A percentile compares a stretch with the other conserved stretches of the same genome.
phyloP scores from a whole-genome alignment of 2,888 invertebrate species.

The Zygaena filipendulae region DNA sequence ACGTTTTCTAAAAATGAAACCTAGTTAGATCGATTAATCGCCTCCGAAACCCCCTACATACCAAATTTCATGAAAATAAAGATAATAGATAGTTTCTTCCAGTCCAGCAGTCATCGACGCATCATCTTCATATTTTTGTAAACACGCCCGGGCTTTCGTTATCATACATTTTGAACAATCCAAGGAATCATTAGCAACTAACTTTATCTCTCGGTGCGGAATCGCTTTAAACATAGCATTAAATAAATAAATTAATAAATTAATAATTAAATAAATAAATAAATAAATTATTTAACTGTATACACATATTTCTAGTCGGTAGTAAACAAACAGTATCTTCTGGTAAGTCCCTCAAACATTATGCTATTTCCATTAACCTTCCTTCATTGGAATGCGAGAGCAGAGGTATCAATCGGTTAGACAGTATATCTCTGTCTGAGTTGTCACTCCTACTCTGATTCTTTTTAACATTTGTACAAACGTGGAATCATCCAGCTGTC shows the following conservation, averaged over 20 bases:
- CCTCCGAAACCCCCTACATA: too few relatives aligned
- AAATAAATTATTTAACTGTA: constrained; percentile 7
- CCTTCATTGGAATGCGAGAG: constrained; percentile 6
- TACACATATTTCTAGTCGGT: constrained; percentile 7
- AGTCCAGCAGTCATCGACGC: constrained; percentile 12
- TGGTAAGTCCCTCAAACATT: constrained; percentile 2
- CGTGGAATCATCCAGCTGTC: constrained; percentile 1
- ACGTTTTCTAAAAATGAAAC: too few relatives aligned
- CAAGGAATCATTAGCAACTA: constrained; percentile 8
- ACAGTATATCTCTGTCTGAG: constrained; percentile 4
- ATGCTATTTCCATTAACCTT: constrained; percentile 5
- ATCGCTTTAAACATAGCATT: constrained; percentile 2
- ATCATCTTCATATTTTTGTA: constrained; percentile 9
- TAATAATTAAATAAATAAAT: too few relatives aligned
- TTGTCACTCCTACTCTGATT: constrained; percentile 5
- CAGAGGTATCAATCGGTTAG: constrained; percentile 2
- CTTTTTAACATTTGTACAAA: constrained; percentile 1
- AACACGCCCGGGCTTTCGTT: constrained; percentile 8
- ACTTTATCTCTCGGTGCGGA: constrained; percentile 4
- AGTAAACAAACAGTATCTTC: constrained; percentile 7
- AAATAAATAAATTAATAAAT: too few relatives aligned
- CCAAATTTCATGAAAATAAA: too few relatives aligned
- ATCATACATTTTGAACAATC: constrained; percentile 9
- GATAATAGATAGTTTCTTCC: too few relatives aligned
- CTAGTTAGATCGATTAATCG: too few relatives aligned